phyloP scores from a whole-genome alignment of 2,113 vertebrate genomes.

The Hymenochirus boettgeri region DNA sequence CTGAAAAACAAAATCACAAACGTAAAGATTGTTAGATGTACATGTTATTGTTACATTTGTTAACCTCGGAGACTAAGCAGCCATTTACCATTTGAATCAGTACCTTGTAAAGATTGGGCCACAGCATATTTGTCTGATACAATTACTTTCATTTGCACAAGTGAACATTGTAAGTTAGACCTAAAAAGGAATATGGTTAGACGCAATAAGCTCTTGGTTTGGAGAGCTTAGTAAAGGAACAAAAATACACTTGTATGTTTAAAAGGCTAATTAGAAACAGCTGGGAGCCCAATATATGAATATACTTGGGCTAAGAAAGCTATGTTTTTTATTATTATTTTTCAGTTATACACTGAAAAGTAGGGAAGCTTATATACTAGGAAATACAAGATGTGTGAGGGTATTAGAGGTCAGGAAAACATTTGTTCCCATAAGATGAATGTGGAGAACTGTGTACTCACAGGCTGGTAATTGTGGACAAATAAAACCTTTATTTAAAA shows the following conservation, averaged over 20 bases:
- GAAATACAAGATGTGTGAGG: no score
- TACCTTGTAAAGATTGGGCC: conserved; percentile 35
- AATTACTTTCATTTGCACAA: conserved; percentile 36
- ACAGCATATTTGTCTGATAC: conserved; percentile 37
- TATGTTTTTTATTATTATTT: no score
- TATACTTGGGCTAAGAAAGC: not conserved
- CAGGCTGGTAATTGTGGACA: no score
- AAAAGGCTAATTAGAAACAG: conserved; percentile 6
- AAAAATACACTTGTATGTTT: not conserved
- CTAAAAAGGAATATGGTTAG: conserved; percentile 36
- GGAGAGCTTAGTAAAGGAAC: not conserved
- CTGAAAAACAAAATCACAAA: not conserved
- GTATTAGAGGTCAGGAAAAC: no score
- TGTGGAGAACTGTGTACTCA: no score
- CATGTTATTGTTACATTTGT: not conserved
- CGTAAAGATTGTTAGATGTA: not conserved
- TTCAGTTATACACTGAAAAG: no score
- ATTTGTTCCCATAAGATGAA: no score
- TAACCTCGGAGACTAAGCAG: conserved; percentile 28
- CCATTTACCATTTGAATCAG: conserved; percentile 38
- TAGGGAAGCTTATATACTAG: no score
- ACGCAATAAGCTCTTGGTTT: conserved; percentile 1
- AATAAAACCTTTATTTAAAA: no score
- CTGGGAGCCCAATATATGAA: not conserved
- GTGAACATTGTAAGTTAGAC: conserved; percentile 41